Evolutionary conservation across 2,888 invertebrate genomes (phyloP).

Genomic region (Idaea biselata): DNA sequence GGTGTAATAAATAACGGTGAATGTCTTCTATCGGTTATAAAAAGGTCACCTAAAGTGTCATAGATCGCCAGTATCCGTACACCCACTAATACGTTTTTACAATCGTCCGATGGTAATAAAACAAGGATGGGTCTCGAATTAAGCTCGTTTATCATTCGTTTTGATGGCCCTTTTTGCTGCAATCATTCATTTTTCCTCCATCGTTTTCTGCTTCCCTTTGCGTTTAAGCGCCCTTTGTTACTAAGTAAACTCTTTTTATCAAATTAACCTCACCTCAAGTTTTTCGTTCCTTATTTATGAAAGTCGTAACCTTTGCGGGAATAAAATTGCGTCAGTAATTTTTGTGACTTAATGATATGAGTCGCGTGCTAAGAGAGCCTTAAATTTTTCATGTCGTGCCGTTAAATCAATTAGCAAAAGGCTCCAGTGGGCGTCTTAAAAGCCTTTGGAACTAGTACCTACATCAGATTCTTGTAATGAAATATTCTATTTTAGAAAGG

Average conservation of each 20-base stretch:
- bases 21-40: conserved; percentile 60
- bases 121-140: conserved; percentile 76
- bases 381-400: conserved; percentile 49
- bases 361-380: conserved; percentile 50
- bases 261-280: conserved; percentile 52
- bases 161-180: conserved; percentile 79
- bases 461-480: not conserved
- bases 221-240: conserved; percentile 73
- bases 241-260: conserved; percentile 60
- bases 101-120: conserved; percentile 77
- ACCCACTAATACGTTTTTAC: conserved; percentile 78
- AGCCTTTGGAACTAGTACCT: conserved; percentile 42
- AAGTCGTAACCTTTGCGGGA: conserved; percentile 17
- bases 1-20: conserved; percentile 58
- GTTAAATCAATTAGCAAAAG: conserved; percentile 57
- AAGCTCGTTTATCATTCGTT: conserved; percentile 80
- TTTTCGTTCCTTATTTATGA: conserved; percentile 11
- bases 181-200: conserved; percentile 81
- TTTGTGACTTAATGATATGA: conserved; percentile 40
- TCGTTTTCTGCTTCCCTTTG: conserved; percentile 74
- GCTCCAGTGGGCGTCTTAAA: conserved; percentile 44
- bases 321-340: conserved; percentile 33
- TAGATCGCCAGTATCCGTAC: conserved; percentile 51
- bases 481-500: not conserved
- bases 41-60: conserved; percentile 67